These are phyloP conservation scores for Pseudachorutes palmiensis DNA, from an alignment of 1,140 invertebrate genomes.

Conservation along the genomic window DNA sequence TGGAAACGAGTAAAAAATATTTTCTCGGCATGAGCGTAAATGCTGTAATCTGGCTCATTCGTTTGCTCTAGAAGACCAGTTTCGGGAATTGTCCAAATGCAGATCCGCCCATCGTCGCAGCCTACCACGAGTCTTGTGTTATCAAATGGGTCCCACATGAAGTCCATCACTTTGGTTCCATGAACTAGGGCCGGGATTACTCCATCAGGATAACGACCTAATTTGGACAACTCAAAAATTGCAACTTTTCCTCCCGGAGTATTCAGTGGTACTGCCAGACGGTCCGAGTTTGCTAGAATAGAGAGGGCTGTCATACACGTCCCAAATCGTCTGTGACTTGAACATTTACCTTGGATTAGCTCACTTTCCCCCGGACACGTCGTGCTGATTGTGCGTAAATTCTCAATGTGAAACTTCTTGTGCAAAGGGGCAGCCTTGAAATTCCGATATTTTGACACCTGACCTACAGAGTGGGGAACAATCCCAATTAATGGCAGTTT, in stretches of 20 bases:
- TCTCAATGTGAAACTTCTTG: slow-evolving; percentile 84
- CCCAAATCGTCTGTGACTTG: too few relatives aligned
- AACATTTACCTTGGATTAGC: slow-evolving; percentile 77
- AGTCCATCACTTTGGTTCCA: slow-evolving; percentile 79
- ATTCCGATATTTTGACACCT: slow-evolving; percentile 86
- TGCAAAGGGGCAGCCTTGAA: slow-evolving; percentile 80
- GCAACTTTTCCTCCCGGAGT: slow-evolving; percentile 83
- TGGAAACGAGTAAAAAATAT: slow-evolving; percentile 86
- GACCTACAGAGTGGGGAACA: slow-evolving; percentile 60
- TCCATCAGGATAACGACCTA: slow-evolving; percentile 67
- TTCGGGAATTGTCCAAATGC: slow-evolving; percentile 69
- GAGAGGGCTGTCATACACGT: too few relatives aligned
- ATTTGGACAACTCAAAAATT: slow-evolving; percentile 71
- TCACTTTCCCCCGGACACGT: slow-evolving; percentile 89
- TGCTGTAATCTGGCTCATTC: slow-evolving; percentile 51
- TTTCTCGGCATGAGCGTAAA: slow-evolving; percentile 74
- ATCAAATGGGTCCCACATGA: slow-evolving; percentile 87
- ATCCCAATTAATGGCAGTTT: too few relatives aligned
- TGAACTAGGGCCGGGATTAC: slow-evolving; percentile 79
- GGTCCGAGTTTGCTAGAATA: slow-evolving; percentile 62
- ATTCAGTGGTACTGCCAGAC: slow-evolving; percentile 76
- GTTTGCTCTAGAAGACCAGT: slow-evolving; percentile 64
- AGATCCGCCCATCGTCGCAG: slow-evolving; percentile 82
- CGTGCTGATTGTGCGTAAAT: slow-evolving; percentile 78
- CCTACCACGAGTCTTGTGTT: slow-evolving; percentile 66